Conservation (phyloP, 2,888 invertebrate genomes). For the Hirtodrosophila alboralis region DNA sequence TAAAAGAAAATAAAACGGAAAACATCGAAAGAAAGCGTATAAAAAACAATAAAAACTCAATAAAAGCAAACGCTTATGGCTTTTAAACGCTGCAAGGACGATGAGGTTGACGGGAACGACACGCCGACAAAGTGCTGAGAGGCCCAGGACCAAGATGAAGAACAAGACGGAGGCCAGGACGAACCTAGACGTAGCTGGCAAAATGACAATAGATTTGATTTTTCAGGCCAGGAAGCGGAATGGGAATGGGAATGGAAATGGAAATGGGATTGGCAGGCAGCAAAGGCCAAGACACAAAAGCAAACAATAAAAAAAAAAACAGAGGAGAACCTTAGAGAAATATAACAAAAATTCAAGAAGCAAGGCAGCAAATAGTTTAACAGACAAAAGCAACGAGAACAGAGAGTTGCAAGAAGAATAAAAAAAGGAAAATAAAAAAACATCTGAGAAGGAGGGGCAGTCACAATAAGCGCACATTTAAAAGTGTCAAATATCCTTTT, state of each 20-base stretch:
- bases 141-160: constrained; percentile 30
- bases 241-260: constrained; percentile 33
- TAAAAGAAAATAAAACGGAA: constrained; percentile 8
- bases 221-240: constrained; percentile 56
- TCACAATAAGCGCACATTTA: constrained; percentile 79
- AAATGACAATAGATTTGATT: constrained; percentile 79
- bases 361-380: constrained; percentile 69
- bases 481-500: constrained; percentile 81
- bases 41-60: constrained; percentile 78
- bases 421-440: too few species aligned
- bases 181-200: constrained; percentile 67
- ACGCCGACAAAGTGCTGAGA: constrained; percentile 64
- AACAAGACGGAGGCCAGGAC: constrained; percentile 18
- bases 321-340: constrained; percentile 50
- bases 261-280: constrained; percentile 41
- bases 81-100: constrained; percentile 65
- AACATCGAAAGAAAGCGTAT: constrained; percentile 43
- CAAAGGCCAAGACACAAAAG: constrained; percentile 75
- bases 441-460: constrained; percentile 38
- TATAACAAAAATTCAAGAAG: constrained; percentile 70
- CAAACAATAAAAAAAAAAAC: constrained; percentile 66
- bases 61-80: constrained; percentile 75
- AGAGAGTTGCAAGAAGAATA: constrained; percentile 6
- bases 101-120: constrained; percentile 47
- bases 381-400: constrained; percentile 66